Evolutionary conservation across 1,140 invertebrate genomes (phyloP).

Genomic region (Micrasema longulum): DNA sequence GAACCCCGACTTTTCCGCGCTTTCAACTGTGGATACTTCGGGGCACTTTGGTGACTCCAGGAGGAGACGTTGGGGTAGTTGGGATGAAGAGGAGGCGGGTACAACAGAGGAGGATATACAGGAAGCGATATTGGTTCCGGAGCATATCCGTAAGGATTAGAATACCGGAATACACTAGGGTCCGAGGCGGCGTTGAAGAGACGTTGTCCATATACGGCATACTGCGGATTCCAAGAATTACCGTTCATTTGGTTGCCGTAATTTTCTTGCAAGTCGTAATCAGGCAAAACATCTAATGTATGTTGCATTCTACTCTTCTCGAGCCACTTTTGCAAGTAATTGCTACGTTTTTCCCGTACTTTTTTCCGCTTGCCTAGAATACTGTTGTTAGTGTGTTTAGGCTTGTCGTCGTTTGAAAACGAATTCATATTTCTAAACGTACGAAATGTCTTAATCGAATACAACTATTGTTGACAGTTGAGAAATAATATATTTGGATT

Average conservation of each 20-base stretch:
- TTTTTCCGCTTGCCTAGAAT: constrained; percentile 50
- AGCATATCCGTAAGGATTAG: constrained; percentile 41
- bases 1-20: background rate
- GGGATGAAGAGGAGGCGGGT: constrained; percentile 18
- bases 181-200: constrained; percentile 47
- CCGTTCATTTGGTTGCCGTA: constrained; percentile 6
- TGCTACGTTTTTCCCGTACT: constrained; percentile 36
- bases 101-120: constrained; percentile 35
- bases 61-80: constrained; percentile 26
- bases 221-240: constrained; percentile 32
- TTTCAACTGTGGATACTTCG: constrained; percentile 8
- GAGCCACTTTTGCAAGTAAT: constrained; percentile 49
- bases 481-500: too few relatives aligned
- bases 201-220: constrained; percentile 31
- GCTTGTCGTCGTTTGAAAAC: constrained; percentile 23
- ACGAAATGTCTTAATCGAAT: too few relatives aligned
- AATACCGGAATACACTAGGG: constrained; percentile 47
- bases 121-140: constrained; percentile 45
- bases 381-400: constrained; percentile 26
- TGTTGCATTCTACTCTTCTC: constrained; percentile 43
- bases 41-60: constrained; percentile 4
- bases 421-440: constrained; percentile 40
- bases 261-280: constrained; percentile 33
- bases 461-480: too few relatives aligned
- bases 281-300: constrained; percentile 21